phyloP scores from a whole-genome alignment of 2,113 vertebrate genomes.

The Albula goreensis region DNA sequence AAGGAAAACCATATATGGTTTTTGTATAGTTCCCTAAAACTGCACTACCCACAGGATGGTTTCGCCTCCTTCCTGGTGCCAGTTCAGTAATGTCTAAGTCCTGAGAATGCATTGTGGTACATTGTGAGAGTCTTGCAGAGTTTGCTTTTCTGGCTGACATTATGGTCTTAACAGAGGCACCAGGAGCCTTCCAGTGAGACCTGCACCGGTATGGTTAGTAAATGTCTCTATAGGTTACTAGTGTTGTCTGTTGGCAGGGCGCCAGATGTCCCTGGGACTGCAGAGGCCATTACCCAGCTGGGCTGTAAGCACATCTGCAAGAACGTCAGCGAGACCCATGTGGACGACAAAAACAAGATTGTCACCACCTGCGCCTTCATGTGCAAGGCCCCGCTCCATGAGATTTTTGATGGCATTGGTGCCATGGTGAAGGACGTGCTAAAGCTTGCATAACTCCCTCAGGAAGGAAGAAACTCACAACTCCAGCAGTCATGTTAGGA shows the following conservation, averaged over 20 bases:
- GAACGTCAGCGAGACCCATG: conserved; percentile 69
- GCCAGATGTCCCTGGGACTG: conserved; percentile 68
- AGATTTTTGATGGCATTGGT: conserved; percentile 74
- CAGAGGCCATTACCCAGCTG: conserved; percentile 68
- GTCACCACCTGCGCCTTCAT: conserved; percentile 76
- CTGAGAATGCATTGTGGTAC: not conserved
- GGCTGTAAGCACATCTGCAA: conserved; percentile 73
- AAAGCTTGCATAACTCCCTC: conserved; percentile 58
- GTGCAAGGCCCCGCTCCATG: conserved; percentile 73
- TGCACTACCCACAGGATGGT: not conserved
- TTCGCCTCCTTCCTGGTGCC: not conserved
- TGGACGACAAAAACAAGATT: conserved; percentile 73
- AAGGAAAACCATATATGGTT: too few relatives aligned
- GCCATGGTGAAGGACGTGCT: conserved; percentile 71
- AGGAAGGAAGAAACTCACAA: not conserved
- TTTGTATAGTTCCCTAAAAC: not conserved
- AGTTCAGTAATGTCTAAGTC: not conserved
- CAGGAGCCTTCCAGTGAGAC: too few relatives aligned
- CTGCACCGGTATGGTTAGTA: too few relatives aligned
- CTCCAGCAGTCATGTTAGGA: not conserved
- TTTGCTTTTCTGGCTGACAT: not conserved
- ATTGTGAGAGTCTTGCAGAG: not conserved
- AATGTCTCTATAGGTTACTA: too few relatives aligned
- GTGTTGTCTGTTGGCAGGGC: conserved; percentile 59
- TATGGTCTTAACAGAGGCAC: too few relatives aligned